A percentile compares a stretch with the other conserved stretches of the same genome.
Evolutionary conservation across 2,113 vertebrate species (phyloP).

Genomic region (Murina feae): DNA sequence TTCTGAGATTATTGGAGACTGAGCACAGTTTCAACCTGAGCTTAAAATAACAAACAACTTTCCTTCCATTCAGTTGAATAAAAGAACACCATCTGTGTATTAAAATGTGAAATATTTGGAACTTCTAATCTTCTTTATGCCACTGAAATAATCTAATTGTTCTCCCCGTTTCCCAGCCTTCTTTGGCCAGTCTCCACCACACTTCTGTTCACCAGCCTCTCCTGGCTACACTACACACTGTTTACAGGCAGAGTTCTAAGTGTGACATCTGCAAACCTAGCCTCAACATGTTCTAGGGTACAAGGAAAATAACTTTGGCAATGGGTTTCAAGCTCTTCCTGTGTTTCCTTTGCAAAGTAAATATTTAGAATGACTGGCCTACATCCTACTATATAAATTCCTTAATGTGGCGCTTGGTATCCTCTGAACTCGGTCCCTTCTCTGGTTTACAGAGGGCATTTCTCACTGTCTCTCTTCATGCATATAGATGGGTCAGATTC

Average conservation of each 20-base stretch:
- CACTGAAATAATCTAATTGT: neutral
- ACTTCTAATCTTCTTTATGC: neutral
- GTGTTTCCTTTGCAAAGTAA: neutral
- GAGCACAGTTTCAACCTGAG: slow-evolving; percentile 36
- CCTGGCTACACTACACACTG: no score
- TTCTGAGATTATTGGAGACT: slow-evolving; percentile 49
- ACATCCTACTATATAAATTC: neutral
- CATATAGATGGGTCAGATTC: neutral
- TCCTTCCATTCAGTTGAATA: neutral
- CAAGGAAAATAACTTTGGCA: neutral
- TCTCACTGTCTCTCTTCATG: neutral
- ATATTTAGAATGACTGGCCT: neutral
- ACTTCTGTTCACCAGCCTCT: neutral
- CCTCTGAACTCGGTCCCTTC: neutral
- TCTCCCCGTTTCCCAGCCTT: neutral
- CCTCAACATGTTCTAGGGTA: neutral
- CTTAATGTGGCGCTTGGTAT: neutral
- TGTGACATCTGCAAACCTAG: neutral
- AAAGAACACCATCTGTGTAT: neutral
- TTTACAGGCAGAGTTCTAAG: neutral
- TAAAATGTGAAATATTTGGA: slow-evolving; percentile 13
- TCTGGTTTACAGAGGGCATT: neutral
- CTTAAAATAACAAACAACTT: slow-evolving; percentile 44
- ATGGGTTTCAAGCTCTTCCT: neutral
- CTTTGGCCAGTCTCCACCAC: neutral